Conservation (phyloP, 2,797 vertebrate genomes). For the Acropternis orthonyx region DNA sequence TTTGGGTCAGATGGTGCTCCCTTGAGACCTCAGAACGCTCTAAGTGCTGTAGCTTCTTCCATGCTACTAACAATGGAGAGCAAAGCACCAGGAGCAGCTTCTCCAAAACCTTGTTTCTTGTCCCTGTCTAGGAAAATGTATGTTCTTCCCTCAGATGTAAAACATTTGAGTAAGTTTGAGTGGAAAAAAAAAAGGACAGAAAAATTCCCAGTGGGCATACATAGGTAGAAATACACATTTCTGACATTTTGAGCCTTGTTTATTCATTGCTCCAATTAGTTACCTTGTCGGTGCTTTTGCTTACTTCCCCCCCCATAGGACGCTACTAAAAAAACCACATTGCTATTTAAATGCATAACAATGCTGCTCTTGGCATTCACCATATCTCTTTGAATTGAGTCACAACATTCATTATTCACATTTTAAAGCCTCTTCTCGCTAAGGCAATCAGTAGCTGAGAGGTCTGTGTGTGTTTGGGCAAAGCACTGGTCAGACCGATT, state of each 20-base stretch:
- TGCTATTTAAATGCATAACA: neutral
- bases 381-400: neutral
- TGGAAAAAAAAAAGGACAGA: neutral
- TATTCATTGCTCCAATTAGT: neutral
- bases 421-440: neutral
- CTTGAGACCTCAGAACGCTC: neutral
- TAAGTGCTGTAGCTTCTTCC: neutral
- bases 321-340: neutral
- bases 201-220: neutral
- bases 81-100: neutral
- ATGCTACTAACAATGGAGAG: neutral
- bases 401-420: neutral
- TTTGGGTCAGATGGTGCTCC: neutral
- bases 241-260: neutral
- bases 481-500: neutral
- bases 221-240: neutral
- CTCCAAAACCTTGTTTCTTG: neutral
- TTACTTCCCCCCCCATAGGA: neutral
- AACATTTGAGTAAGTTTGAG: neutral
- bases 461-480: neutral
- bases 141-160: neutral
- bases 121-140: neutral
- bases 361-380: neutral
- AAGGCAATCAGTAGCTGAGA: neutral
- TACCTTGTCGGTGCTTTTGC: neutral